Conservation (phyloP, 1,140 invertebrate genomes). For the Zaprionus nigranus region DNA sequence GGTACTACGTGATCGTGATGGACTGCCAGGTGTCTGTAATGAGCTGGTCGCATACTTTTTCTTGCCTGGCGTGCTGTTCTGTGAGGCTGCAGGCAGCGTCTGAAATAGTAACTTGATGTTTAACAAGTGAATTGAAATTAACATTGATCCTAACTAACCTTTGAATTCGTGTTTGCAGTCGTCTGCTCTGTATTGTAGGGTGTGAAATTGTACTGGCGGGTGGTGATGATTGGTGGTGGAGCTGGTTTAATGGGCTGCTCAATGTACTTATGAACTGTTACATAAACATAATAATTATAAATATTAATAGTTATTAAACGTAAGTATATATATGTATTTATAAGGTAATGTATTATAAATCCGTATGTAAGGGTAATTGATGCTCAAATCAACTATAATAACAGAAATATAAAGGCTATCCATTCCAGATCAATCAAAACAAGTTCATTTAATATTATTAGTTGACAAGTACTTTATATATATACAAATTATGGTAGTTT, state of each 20-base stretch:
- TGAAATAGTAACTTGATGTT: background rate
- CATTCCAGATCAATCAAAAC: background rate
- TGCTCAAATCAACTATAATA: background rate
- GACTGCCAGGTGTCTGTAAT: constrained; percentile 88
- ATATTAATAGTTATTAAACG: background rate
- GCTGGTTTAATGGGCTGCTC: constrained; percentile 92
- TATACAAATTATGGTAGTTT: too few species aligned
- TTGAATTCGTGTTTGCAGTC: constrained; percentile 35
- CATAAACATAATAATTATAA: constrained; percentile 13
- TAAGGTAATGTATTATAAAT: background rate
- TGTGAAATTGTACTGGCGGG: constrained; percentile 83
- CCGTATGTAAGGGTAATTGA: background rate
- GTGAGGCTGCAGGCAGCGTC: constrained; percentile 37
- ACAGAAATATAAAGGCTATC: background rate
- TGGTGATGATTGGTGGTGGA: constrained; percentile 89
- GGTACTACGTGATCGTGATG: constrained; percentile 92
- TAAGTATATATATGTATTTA: background rate
- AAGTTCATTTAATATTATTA: background rate
- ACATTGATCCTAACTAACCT: constrained; percentile 5
- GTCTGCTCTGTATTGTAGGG: constrained; percentile 15
- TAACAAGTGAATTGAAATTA: background rate
- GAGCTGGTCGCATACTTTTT: constrained; percentile 92
- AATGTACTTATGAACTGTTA: constrained; percentile 91
- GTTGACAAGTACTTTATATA: too few species aligned
- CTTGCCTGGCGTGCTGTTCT: constrained; percentile 72